phyloP scores from a whole-genome alignment of 2,888 invertebrate genomes.

The Metalampra italica region DNA sequence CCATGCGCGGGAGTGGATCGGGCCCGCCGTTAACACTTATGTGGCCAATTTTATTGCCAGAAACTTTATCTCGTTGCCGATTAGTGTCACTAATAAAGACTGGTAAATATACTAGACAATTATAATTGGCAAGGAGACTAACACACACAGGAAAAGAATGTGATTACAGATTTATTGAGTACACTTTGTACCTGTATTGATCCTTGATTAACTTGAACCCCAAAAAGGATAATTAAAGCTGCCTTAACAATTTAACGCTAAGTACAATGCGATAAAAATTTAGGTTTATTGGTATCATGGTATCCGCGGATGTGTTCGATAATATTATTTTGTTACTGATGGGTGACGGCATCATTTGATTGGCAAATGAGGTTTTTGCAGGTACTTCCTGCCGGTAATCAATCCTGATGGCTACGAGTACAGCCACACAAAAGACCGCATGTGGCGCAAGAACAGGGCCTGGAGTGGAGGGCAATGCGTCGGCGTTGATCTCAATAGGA shows the following conservation, averaged over 20 bases:
- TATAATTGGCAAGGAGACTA: not conserved
- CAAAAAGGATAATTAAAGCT: too few relatives aligned
- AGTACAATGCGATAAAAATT: too few relatives aligned
- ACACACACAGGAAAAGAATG: too few relatives aligned
- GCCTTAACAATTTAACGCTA: too few relatives aligned
- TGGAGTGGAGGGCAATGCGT: constrained; percentile 68
- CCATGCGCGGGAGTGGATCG: constrained; percentile 95
- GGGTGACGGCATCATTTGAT: too few relatives aligned
- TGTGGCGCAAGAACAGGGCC: constrained; percentile 89
- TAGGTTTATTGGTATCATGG: too few relatives aligned
- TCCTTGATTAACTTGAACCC: too few relatives aligned
- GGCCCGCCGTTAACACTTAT: constrained; percentile 88
- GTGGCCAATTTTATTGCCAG: constrained; percentile 84
- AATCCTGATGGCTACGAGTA: constrained; percentile 95
- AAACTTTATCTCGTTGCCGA: constrained; percentile 82
- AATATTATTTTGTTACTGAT: too few relatives aligned
- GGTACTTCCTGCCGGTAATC: constrained; percentile 84
- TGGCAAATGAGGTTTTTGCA: constrained; percentile 19
- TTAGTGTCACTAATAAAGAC: constrained; percentile 86
- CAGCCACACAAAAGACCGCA: constrained; percentile 85
- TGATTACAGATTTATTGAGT: too few relatives aligned
- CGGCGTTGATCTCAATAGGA: constrained; percentile 91
- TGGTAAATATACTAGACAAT: constrained; percentile 73
- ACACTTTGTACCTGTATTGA: too few relatives aligned
- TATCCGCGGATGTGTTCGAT: too few relatives aligned